These are phyloP conservation scores for Pseudopipra pipra DNA, from an alignment of 2,113 vertebrate genomes.

Conservation along the genomic window DNA sequence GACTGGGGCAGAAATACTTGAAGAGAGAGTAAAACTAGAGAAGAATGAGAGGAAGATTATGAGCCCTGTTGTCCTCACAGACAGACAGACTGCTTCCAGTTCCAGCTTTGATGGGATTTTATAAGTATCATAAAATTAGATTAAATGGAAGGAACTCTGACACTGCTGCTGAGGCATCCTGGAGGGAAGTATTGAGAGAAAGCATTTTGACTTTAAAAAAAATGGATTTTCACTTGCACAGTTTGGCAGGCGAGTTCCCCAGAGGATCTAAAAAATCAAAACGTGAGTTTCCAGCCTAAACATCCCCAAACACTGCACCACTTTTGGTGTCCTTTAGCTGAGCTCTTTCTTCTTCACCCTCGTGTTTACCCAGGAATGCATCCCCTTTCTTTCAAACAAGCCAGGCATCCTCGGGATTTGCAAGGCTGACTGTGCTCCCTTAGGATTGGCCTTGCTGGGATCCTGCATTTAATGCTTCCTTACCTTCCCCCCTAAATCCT, in stretches of 20 bases:
- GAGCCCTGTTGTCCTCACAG: neutral
- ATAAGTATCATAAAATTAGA: neutral
- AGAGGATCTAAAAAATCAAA: neutral
- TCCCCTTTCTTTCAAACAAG: neutral
- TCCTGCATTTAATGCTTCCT: neutral
- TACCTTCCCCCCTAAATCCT: neutral
- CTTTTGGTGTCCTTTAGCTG: neutral
- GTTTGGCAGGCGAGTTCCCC: neutral
- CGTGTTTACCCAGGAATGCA: neutral
- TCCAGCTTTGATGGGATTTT: neutral
- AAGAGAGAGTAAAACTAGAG: neutral
- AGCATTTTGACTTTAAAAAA: neutral
- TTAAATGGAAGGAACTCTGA: neutral
- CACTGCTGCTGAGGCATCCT: neutral
- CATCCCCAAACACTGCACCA: neutral
- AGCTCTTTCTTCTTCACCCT: neutral
- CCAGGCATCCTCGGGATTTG: neutral
- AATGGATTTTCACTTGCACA: neutral
- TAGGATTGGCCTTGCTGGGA: neutral
- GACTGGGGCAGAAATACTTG: neutral
- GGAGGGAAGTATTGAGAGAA: neutral
- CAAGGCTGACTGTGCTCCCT: neutral
- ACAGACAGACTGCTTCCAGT: neutral
- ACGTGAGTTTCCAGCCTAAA: neutral
- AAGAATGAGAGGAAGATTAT: neutral